These are phyloP conservation scores for Corbicula japonica DNA, from an alignment of 2,888 invertebrate species.

Conservation along the genomic window DNA sequence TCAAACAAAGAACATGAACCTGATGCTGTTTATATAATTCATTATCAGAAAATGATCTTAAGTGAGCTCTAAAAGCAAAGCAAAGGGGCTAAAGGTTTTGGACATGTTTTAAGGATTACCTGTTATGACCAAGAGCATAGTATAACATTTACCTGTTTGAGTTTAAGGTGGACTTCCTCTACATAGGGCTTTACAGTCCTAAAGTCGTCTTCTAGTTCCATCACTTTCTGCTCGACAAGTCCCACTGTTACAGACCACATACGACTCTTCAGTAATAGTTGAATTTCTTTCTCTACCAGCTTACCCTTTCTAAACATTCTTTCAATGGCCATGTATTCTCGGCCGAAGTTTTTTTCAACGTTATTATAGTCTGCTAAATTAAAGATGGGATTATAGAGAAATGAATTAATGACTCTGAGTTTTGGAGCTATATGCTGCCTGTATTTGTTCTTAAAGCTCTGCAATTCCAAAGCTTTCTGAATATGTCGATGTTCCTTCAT, in stretches of 20 bases:
- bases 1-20: no score
- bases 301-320: slow-evolving; percentile 8
- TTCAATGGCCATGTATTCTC: slow-evolving; percentile 31
- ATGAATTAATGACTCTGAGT: no score
- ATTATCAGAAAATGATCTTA: no score
- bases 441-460: no score
- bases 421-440: no score
- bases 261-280: slow-evolving; percentile 21
- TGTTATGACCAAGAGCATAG: no score
- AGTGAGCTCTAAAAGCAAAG: no score
- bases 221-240: slow-evolving; percentile 18
- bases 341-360: slow-evolving; percentile 25
- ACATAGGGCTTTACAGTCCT: slow-evolving; percentile 34
- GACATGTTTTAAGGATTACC: no score
- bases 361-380: slow-evolving; percentile 30
- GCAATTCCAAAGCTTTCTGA: no score
- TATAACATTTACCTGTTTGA: slow-evolving; percentile 46
- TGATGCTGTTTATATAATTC: no score
- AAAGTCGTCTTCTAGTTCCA: slow-evolving; percentile 37
- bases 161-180: slow-evolving; percentile 1
- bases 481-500: neutral
- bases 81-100: no score
- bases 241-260: slow-evolving; percentile 23
- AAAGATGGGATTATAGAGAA: no score
- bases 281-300: slow-evolving; percentile 28